Conservation (phyloP, 2,797 vertebrate species). For the Siniperca undulata region DNA sequence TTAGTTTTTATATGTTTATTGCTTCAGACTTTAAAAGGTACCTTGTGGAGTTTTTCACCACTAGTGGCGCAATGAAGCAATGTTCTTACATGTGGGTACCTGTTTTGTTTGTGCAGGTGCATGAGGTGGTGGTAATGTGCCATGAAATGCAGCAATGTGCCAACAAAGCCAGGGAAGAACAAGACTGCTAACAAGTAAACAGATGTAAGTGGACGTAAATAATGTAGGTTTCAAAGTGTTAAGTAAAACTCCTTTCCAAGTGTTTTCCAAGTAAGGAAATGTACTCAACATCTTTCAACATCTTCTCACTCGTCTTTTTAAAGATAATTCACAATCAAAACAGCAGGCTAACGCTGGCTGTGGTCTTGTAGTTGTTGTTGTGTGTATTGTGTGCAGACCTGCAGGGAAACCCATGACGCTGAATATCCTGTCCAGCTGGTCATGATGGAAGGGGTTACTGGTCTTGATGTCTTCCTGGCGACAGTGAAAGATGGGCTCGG, state of each 20-base stretch:
- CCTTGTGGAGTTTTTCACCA: neutral
- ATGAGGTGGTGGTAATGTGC: no score
- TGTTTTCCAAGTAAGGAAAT: neutral
- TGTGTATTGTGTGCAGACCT: constrained; percentile 84
- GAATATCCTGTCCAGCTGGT: constrained; percentile 98
- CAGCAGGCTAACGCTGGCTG: neutral
- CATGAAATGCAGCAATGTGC: neutral
- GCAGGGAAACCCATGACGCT: constrained; percentile 99
- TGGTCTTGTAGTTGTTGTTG: neutral
- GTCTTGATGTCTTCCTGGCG: constrained; percentile 99
- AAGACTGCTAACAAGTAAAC: neutral
- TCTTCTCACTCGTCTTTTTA: neutral
- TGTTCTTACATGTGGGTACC: neutral
- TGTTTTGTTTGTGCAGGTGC: neutral
- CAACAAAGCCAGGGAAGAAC: neutral
- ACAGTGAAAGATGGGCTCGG: constrained; percentile 98
- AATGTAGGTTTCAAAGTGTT: no score
- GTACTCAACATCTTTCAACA: neutral
- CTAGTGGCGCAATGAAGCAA: neutral
- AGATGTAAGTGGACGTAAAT: neutral
- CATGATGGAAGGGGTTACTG: constrained; percentile 98
- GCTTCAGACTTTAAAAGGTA: neutral
- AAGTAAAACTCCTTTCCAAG: neutral
- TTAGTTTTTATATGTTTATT: neutral
- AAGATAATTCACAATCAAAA: neutral